Conservation (phyloP, 2,888 invertebrate genomes). For the Caenorhabditis sp. region DNA sequence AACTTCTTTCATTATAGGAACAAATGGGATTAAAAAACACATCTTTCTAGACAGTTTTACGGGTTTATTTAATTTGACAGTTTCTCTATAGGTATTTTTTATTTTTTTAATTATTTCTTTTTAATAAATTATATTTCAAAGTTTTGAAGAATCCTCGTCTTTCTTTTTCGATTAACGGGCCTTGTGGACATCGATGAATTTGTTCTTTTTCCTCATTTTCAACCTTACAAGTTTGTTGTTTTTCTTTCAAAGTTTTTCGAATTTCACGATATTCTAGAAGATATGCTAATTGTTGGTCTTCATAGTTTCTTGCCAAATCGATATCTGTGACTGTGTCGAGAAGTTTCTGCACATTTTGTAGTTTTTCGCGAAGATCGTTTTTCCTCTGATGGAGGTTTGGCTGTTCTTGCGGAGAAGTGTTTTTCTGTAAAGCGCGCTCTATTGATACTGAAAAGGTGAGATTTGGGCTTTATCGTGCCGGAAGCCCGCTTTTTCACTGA, state of each 20-base stretch:
- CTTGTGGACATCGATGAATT: background rate
- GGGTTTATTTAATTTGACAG: background rate
- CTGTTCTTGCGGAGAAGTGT: constrained; percentile 3
- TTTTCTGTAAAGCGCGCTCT: too few relatives aligned
- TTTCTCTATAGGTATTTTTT: background rate
- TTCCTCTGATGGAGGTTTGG: constrained; percentile 3
- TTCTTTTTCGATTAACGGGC: too few relatives aligned
- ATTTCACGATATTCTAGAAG: constrained; percentile 34
- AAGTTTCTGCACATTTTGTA: constrained; percentile 15
- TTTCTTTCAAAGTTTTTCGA: constrained; percentile 17
- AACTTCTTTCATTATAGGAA: background rate
- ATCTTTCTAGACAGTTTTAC: background rate
- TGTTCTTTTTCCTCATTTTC: background rate
- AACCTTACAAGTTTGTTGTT: background rate
- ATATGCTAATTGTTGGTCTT: constrained; percentile 35
- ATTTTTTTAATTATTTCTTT: background rate
- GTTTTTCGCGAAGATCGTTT: constrained; percentile 15
- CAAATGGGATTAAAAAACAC: background rate
- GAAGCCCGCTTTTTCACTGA: too few relatives aligned
- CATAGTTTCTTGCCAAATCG: constrained; percentile 27
- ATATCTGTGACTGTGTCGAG: constrained; percentile 32
- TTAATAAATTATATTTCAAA: constrained; percentile 1
- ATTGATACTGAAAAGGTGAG: too few relatives aligned
- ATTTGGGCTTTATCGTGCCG: too few relatives aligned
- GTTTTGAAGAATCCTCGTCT: background rate